Evolutionary conservation across 2,888 invertebrate species (phyloP).

Genomic region (Xylota sylvarum): DNA sequence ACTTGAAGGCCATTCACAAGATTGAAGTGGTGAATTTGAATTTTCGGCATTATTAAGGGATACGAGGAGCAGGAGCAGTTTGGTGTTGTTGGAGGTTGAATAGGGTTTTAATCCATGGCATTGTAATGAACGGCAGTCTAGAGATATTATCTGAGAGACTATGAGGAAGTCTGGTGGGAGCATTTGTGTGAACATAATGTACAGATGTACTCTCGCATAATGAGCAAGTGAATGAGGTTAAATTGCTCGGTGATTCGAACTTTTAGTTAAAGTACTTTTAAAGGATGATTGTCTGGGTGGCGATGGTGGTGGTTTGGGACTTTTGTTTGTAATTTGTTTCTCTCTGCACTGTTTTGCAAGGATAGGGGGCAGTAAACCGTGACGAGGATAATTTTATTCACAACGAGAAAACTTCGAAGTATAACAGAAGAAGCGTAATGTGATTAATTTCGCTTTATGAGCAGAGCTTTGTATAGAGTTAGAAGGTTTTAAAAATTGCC

Average conservation of each 20-base stretch:
- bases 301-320: background rate
- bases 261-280: conserved; percentile 21
- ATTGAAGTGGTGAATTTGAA: conserved; percentile 67
- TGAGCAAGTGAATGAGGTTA: conserved; percentile 44
- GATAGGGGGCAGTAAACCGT: background rate
- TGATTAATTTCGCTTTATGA: background rate
- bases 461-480: too few relatives aligned
- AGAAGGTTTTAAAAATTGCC: too few relatives aligned
- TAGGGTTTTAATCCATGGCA: conserved; percentile 17
- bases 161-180: conserved; percentile 5
- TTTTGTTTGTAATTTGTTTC: conserved; percentile 11
- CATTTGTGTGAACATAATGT: conserved; percentile 21
- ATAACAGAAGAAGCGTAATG: background rate
- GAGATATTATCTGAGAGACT: conserved; percentile 23
- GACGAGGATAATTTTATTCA: background rate
- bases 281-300: conserved; percentile 8
- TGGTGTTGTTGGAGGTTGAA: conserved; percentile 6
- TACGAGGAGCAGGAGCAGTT: background rate
- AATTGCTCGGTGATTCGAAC: conserved; percentile 34
- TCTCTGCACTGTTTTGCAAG: background rate
- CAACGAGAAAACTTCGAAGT: background rate
- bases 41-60: conserved; percentile 52
- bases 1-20: conserved; percentile 67
- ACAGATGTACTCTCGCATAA: conserved; percentile 7
- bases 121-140: conserved; percentile 13